Conservation (phyloP, 1,140 invertebrate genomes). For the Aphelenchoides fujianensis region DNA sequence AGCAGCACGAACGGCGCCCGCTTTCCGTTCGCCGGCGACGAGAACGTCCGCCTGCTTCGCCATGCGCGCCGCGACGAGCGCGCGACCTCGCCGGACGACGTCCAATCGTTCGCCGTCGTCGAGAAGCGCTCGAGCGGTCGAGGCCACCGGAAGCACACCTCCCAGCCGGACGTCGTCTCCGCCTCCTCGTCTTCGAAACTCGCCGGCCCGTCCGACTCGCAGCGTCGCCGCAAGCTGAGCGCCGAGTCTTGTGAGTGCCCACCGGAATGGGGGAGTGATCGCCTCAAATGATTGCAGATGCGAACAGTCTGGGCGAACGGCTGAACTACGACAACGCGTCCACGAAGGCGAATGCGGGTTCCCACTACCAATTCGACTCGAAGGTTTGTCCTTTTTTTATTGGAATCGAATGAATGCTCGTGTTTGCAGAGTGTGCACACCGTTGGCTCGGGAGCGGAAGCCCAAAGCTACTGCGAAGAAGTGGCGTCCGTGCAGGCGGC, state of each 20-base stretch:
- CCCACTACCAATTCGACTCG: conserved; percentile 58
- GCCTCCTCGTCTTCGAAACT: conserved; percentile 23
- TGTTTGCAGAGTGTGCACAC: conserved; percentile 55
- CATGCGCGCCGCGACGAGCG: background rate
- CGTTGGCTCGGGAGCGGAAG: conserved; percentile 46
- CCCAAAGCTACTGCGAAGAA: conserved; percentile 43
- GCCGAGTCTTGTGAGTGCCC: background rate
- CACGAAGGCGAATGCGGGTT: conserved; percentile 57
- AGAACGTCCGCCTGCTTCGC: background rate
- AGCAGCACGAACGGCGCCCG: background rate
- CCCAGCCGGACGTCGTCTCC: conserved; percentile 14
- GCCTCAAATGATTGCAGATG: conserved; percentile 25
- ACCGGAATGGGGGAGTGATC: background rate
- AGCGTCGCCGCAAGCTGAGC: background rate
- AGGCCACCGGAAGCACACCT: conserved; percentile 12
- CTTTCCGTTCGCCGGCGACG: background rate
- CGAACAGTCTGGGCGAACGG: conserved; percentile 51
- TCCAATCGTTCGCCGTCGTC: background rate
- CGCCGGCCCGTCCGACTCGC: conserved; percentile 8
- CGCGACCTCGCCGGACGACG: background rate
- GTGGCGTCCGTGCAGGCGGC: background rate
- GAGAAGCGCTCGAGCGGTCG: background rate
- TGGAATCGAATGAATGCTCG: background rate
- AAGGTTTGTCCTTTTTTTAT: conserved; percentile 43
- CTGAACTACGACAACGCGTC: conserved; percentile 59